These are phyloP conservation scores for Lepidotrigona ventralis DNA, from an alignment of 1,140 invertebrate species.

Conservation along the genomic window DNA sequence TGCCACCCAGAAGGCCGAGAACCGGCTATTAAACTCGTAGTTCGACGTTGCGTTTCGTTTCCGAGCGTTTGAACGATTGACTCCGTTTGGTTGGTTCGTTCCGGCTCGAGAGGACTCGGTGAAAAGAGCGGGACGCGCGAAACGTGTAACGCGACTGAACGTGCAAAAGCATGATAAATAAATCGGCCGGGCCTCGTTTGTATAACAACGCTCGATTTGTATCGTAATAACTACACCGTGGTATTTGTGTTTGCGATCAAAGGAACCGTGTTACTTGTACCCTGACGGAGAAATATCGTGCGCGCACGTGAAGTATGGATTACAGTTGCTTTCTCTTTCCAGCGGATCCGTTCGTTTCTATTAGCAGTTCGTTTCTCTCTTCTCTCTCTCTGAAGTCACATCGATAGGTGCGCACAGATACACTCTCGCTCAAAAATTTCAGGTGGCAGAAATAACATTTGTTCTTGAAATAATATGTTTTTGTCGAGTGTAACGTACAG, in stretches of 20 bases:
- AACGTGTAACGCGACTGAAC: neutral
- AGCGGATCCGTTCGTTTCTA: neutral
- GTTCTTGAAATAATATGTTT: no score
- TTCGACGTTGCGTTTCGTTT: constrained; percentile 31
- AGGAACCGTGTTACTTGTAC: constrained; percentile 51
- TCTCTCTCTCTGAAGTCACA: neutral
- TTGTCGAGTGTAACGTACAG: no score
- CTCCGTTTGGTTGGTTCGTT: neutral
- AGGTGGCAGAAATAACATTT: no score
- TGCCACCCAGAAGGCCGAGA: constrained; percentile 29
- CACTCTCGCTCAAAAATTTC: no score
- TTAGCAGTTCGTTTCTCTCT: neutral
- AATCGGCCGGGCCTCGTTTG: constrained; percentile 41
- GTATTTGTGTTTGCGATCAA: constrained; percentile 49
- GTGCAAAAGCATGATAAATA: constrained; percentile 43
- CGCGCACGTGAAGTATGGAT: constrained; percentile 44
- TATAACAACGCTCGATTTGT: constrained; percentile 51
- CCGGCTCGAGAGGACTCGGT: neutral
- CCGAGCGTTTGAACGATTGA: constrained; percentile 1
- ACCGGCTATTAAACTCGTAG: constrained; percentile 35
- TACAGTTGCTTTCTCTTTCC: constrained; percentile 5
- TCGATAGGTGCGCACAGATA: neutral
- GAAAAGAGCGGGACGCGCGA: neutral
- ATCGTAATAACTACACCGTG: constrained; percentile 47
- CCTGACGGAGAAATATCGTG: constrained; percentile 51